These are phyloP conservation scores for Thaumetopoea pityocampa DNA, from an alignment of 1,140 invertebrate species.

Conservation along the genomic window DNA sequence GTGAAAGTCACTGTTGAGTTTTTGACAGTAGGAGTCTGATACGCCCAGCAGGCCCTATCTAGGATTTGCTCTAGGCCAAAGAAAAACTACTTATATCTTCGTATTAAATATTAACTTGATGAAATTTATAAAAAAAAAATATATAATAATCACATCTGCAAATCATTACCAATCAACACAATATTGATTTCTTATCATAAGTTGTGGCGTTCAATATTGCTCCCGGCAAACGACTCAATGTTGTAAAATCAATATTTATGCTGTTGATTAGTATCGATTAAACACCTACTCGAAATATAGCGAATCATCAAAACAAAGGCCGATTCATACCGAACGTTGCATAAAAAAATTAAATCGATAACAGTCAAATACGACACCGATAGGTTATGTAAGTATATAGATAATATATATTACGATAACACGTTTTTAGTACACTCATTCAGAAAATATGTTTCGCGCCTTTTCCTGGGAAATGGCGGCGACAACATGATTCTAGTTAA, in stretches of 20 bases:
- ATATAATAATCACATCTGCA: too few relatives aligned
- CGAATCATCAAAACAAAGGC: constrained; percentile 60
- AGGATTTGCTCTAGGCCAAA: too few relatives aligned
- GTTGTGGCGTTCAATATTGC: not conserved
- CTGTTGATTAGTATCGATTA: constrained; percentile 47
- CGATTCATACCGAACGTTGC: constrained; percentile 35
- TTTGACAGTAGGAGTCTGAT: too few relatives aligned
- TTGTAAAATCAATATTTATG: constrained; percentile 46
- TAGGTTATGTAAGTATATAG: constrained; percentile 6
- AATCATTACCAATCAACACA: too few relatives aligned
- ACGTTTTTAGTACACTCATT: constrained; percentile 18
- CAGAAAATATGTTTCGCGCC: constrained; percentile 28
- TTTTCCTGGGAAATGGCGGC: constrained; percentile 24
- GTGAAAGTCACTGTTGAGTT: too few relatives aligned
- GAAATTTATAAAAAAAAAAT: too few relatives aligned
- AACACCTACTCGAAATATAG: constrained; percentile 43
- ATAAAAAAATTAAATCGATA: constrained; percentile 45
- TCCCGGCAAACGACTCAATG: constrained; percentile 20
- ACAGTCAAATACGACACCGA: constrained; percentile 23
- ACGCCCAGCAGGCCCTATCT: too few relatives aligned
- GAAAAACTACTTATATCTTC: too few relatives aligned
- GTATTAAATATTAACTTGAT: too few relatives aligned
- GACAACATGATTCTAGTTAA: too few relatives aligned
- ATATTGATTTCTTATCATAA: not conserved
- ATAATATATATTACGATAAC: constrained; percentile 1